Conservation (phyloP, 2,113 vertebrate species). For the Pseudois nayaur region DNA sequence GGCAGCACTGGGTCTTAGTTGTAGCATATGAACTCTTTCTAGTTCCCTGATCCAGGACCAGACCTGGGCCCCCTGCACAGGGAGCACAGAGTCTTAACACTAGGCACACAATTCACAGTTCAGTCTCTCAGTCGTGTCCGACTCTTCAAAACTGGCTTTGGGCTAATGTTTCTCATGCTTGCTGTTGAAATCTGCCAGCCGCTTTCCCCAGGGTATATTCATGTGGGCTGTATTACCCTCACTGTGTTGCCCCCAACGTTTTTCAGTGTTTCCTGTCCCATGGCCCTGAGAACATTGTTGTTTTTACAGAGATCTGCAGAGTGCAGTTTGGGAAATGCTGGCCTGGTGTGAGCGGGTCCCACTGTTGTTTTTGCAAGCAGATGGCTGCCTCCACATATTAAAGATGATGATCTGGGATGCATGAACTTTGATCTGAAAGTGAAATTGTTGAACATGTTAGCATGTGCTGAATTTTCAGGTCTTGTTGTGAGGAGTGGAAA, state of each 20-base stretch:
- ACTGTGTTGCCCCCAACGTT: neutral
- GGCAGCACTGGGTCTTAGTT: neutral
- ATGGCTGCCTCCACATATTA: neutral
- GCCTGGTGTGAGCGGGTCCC: neutral
- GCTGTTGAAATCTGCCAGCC: neutral
- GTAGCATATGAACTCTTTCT: neutral
- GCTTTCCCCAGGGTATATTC: neutral
- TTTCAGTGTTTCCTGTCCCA: neutral
- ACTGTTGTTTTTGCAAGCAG: neutral
- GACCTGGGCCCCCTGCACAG: neutral
- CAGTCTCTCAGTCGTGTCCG: too few species aligned
- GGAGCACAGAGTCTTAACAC: neutral
- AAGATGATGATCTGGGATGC: neutral
- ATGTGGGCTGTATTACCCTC: neutral
- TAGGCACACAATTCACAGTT: neutral
- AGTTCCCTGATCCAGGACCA: neutral
- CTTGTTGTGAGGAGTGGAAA: neutral
- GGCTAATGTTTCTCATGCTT: neutral
- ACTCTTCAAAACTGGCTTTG: neutral
- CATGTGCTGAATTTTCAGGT: conserved; percentile 17
- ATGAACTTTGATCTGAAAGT: neutral
- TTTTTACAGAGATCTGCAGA: neutral
- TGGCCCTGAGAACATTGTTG: neutral
- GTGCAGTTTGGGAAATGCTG: neutral
- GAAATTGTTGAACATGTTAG: neutral